Evolutionary conservation across 2,113 vertebrate genomes (phyloP), one percentile per base, ranked within the genome.

Genomic region (Plecotus auritus): DNA sequence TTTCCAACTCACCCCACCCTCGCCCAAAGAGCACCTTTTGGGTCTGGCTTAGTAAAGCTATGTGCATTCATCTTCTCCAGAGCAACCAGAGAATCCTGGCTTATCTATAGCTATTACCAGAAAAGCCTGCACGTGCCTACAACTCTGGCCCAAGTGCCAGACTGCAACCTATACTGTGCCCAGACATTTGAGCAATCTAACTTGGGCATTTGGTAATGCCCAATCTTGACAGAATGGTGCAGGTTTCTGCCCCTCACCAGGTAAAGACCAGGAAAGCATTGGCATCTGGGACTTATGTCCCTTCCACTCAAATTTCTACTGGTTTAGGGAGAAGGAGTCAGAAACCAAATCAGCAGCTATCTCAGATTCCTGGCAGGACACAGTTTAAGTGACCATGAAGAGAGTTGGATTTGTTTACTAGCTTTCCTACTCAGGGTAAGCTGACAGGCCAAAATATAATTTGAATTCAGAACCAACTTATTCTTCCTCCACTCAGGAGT

Each of bases 401-500:
- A 32, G 5, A 35, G 70, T 73, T n/a, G 12, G 76, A 69, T 96
- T 88, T 95, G 87, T 76, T 96, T 92, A 37, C 22, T 76, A 78
- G 51, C 32, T 96, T 76, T 96, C 51, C 91, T 42, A 85, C 23
- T 64, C 85, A 85, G 61, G 70, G 45, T 74, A 90, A 80, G 80
- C 59, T 78, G 40, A 85, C 82, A 85, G 47, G 22, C 49, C 26
- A 70, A 82, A 89, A 78, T 73, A 86, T 23, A 72, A 56, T 80
- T 85, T 88, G 73, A 95, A 72, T 96, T 94, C 51, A 82, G 18
- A 91, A 40, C 37, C 64, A 87, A 6, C 64, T 73, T 2, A 49
- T 93, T 96, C 69, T 91, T 95, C 47, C 40, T 93, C 77, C 45
- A 66, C 91, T 67, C 97, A 99, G 99, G 99, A 96, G 99, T 99